phyloP scores from a whole-genome alignment of 2,797 vertebrate genomes.

The Tauraco hartlaubi region DNA sequence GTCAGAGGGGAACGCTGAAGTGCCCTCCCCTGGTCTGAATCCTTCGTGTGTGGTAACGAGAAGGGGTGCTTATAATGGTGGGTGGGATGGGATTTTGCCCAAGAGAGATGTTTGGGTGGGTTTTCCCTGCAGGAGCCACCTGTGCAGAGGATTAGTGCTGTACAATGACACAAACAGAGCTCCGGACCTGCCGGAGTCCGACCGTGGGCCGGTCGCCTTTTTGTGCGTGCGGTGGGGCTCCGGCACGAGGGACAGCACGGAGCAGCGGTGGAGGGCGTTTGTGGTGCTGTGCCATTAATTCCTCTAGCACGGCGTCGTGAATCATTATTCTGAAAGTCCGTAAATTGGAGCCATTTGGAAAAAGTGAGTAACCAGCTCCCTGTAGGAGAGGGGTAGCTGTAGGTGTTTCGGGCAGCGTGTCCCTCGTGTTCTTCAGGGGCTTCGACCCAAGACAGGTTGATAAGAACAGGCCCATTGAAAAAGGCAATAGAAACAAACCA shows the following conservation, averaged over 20 bases:
- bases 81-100: not conserved
- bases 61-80: not conserved
- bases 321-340: not conserved
- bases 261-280: not conserved
- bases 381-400: not conserved
- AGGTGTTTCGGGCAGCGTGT: not conserved
- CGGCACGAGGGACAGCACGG: fast-evolving
- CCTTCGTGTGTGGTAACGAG: fast-evolving
- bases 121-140: not conserved
- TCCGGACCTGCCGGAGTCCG: not conserved
- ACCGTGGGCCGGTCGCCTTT: fast-evolving
- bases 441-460: not conserved
- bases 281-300: not conserved
- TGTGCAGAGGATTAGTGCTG: not conserved
- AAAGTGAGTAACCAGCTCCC: not conserved
- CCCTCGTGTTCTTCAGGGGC: not conserved
- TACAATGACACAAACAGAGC: not conserved
- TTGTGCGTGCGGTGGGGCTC: not conserved
- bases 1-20: not conserved
- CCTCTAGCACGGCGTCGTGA: not conserved
- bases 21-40: not conserved
- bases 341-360: not conserved
- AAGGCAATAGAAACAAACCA: fast-evolving
- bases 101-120: not conserved
- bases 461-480: not conserved